These are phyloP conservation scores for Camponotus pennsylvanicus DNA, from an alignment of 1,140 invertebrate genomes.

Conservation along the genomic window DNA sequence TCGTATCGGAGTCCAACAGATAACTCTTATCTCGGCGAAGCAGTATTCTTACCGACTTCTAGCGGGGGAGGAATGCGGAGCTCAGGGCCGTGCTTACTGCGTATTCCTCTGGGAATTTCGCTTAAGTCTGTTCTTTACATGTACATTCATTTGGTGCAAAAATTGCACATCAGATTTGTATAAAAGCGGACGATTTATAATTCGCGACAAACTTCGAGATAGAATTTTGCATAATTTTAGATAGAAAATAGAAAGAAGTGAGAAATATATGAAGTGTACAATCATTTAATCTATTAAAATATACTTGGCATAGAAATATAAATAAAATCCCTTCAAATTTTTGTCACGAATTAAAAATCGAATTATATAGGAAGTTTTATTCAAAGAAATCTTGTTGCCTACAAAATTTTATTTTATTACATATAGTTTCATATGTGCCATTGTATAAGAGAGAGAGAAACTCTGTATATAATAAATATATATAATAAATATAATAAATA, in stretches of 20 bases:
- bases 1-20: slow-evolving; percentile 82
- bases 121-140: neutral
- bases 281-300: no score
- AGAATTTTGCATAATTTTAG: neutral
- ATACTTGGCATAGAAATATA: no score
- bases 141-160: neutral
- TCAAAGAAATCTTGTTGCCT: no score
- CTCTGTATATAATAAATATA: neutral
- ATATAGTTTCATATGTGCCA: neutral
- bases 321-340: no score
- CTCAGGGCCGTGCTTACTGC: slow-evolving; percentile 57
- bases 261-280: no score
- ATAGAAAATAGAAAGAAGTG: no score
- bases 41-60: slow-evolving; percentile 81
- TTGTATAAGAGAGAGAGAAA: neutral
- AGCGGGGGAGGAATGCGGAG: slow-evolving; percentile 54
- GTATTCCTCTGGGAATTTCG: neutral
- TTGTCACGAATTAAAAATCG: no score
- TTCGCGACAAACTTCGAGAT: neutral
- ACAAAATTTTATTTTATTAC: neutral
- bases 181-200: neutral
- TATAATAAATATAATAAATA: no score
- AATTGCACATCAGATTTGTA: neutral
- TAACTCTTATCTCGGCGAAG: slow-evolving; percentile 83
- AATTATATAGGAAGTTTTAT: no score